A percentile compares a stretch with the other conserved stretches of the same genome.
phyloP scores from a whole-genome alignment of 2,797 vertebrate genomes.

The Ctenosaura bakeri region DNA sequence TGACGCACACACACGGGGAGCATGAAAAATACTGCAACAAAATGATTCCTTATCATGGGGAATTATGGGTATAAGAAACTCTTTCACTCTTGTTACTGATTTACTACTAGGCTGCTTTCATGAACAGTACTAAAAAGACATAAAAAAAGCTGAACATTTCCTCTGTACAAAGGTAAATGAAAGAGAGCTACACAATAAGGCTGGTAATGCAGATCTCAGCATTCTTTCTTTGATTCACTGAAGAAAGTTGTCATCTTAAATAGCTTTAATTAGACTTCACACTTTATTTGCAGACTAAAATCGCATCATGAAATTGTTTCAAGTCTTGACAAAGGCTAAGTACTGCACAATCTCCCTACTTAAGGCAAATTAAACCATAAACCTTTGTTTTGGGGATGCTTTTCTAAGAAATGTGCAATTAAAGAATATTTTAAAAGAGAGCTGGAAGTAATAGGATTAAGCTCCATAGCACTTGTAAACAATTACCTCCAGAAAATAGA shows the following conservation, averaged over 20 bases:
- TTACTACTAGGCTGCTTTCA: constrained; percentile 41
- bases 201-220: constrained; percentile 20
- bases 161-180: constrained; percentile 28
- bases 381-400: constrained; percentile 45
- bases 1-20: background rate
- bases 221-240: constrained; percentile 43
- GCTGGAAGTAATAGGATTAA: constrained; percentile 62
- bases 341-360: constrained; percentile 48
- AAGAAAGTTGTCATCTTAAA: constrained; percentile 57
- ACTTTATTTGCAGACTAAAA: constrained; percentile 59
- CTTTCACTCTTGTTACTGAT: constrained; percentile 1
- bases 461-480: constrained; percentile 57
- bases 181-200: constrained; percentile 1
- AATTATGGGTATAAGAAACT: constrained; percentile 42
- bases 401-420: constrained; percentile 51
- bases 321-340: constrained; percentile 56
- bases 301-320: constrained; percentile 56
- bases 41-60: constrained; percentile 32
- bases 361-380: constrained; percentile 68
- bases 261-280: constrained; percentile 62
- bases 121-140: constrained; percentile 38
- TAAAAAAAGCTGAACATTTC: constrained; percentile 31
- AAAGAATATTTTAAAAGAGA: constrained; percentile 46
- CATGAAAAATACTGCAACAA: constrained; percentile 34
- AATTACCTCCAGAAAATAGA: constrained; percentile 61